These are phyloP conservation scores for Pogoniulus pusillus DNA, from an alignment of 2,797 vertebrate genomes.

Conservation along the genomic window DNA sequence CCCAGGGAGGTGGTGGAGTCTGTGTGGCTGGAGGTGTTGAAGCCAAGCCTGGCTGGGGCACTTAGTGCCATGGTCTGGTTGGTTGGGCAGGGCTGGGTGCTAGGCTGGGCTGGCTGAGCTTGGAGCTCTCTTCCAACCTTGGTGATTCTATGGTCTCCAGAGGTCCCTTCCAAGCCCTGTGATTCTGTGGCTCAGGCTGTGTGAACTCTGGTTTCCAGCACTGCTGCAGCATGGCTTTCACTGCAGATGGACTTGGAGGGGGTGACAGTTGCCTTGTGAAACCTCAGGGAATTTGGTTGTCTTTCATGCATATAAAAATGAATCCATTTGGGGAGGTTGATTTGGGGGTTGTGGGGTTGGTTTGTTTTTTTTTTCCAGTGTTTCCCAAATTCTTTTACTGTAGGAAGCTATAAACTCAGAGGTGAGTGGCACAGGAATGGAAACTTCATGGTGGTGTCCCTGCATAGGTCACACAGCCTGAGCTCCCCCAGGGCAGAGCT, in stretches of 20 bases:
- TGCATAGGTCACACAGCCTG: accelerated
- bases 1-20: too few relatives aligned
- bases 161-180: too few relatives aligned
- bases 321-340: accelerated
- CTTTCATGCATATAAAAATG: not conserved
- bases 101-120: too few relatives aligned
- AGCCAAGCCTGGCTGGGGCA: too few relatives aligned
- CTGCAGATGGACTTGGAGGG: not conserved
- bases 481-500: not conserved
- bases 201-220: not conserved
- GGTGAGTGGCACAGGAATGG: not conserved
- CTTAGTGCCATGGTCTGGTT: too few relatives aligned
- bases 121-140: too few relatives aligned
- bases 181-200: not conserved
- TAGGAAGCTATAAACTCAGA: not conserved
- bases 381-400: not conserved
- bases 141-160: too few relatives aligned
- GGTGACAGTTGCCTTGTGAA: not conserved
- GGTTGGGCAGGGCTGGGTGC: too few relatives aligned
- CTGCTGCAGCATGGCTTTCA: not conserved
- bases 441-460: not conserved
- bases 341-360: not conserved
- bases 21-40: too few relatives aligned
- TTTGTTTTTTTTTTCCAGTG: not conserved
- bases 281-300: not conserved